phyloP scores from a whole-genome alignment of 2,797 vertebrate genomes.

The Takifugu ocellatus region DNA sequence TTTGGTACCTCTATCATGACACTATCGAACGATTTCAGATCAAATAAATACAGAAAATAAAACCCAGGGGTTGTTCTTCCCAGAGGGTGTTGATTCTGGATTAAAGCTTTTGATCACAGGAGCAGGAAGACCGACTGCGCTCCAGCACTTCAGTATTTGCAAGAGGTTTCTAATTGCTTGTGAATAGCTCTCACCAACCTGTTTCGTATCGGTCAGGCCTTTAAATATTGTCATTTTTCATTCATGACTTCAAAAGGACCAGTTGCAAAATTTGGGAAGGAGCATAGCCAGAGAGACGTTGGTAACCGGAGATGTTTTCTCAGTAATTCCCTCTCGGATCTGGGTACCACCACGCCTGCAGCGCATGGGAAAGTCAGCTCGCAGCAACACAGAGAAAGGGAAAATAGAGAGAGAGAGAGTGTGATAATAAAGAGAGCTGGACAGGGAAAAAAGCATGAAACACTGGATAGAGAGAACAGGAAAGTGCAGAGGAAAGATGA shows the following conservation, averaged over 20 bases:
- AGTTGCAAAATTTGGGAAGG: conserved; percentile 62
- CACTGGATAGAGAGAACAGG: conserved; percentile 6
- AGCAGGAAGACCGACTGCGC: conserved; percentile 15
- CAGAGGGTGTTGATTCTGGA: conserved; percentile 9
- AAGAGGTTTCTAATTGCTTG: conserved; percentile 64
- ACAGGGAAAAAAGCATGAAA: conserved; percentile 14
- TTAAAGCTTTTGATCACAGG: conserved; percentile 29
- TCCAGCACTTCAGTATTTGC: conserved; percentile 43
- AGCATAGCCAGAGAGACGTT: conserved; percentile 62
- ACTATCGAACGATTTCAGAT: background rate
- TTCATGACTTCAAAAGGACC: conserved; percentile 73
- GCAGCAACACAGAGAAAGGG: conserved; percentile 46
- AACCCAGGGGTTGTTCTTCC: background rate
- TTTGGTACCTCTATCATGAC: too few relatives aligned
- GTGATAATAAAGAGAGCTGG: conserved; percentile 39
- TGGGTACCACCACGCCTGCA: conserved; percentile 57
- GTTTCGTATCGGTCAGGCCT: conserved; percentile 44
- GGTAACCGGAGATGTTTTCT: conserved; percentile 77
- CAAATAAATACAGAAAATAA: background rate
- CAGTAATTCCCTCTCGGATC: conserved; percentile 62
- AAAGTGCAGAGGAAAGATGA: conserved; percentile 12
- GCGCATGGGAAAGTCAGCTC: conserved; percentile 55
- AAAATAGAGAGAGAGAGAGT: conserved; percentile 34
- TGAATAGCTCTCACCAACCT: conserved; percentile 47
- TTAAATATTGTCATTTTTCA: conserved; percentile 71